A percentile compares a stretch with the other conserved stretches of the same genome.
Conservation (phyloP, 2,797 vertebrate species). For the Coreius guichenoti region DNA sequence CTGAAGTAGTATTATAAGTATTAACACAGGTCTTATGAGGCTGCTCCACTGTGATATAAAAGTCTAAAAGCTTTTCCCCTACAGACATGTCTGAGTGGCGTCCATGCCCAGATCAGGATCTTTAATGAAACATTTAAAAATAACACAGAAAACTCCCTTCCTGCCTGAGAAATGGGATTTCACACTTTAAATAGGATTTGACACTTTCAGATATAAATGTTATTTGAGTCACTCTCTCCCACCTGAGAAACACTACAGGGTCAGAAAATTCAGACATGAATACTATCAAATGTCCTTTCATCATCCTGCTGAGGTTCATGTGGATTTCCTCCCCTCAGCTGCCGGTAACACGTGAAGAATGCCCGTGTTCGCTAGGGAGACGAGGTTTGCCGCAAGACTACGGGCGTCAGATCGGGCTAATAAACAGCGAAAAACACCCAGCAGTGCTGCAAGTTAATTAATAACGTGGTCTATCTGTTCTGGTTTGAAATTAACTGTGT, state of each 20-base stretch:
- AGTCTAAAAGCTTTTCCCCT: slow-evolving; percentile 16
- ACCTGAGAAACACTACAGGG: slow-evolving; percentile 44
- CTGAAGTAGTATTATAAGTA: slow-evolving; percentile 50
- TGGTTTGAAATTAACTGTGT: slow-evolving; percentile 53
- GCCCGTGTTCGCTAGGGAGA: not conserved
- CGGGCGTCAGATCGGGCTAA: slow-evolving; percentile 28
- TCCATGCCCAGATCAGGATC: not conserved
- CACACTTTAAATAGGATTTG: slow-evolving; percentile 36
- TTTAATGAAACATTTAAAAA: slow-evolving; percentile 48
- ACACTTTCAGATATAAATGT: slow-evolving; percentile 33
- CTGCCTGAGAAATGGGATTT: slow-evolving; percentile 33
- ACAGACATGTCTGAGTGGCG: slow-evolving; percentile 8
- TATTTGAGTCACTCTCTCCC: slow-evolving; percentile 20
- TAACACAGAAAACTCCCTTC: slow-evolving; percentile 14
- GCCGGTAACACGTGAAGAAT: not conserved
- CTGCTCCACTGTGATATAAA: slow-evolving; percentile 36
- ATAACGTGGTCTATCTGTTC: slow-evolving; percentile 56
- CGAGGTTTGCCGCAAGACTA: not conserved
- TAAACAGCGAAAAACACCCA: slow-evolving; percentile 25
- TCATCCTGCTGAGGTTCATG: slow-evolving; percentile 12
- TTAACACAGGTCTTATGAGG: slow-evolving; percentile 37
- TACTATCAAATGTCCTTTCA: slow-evolving; percentile 19
- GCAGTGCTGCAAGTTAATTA: slow-evolving; percentile 47
- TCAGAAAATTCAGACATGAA: slow-evolving; percentile 26
- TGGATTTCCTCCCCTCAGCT: not conserved